These are phyloP conservation scores for Murina feae DNA, from an alignment of 2,113 vertebrate species.

Conservation along the genomic window DNA sequence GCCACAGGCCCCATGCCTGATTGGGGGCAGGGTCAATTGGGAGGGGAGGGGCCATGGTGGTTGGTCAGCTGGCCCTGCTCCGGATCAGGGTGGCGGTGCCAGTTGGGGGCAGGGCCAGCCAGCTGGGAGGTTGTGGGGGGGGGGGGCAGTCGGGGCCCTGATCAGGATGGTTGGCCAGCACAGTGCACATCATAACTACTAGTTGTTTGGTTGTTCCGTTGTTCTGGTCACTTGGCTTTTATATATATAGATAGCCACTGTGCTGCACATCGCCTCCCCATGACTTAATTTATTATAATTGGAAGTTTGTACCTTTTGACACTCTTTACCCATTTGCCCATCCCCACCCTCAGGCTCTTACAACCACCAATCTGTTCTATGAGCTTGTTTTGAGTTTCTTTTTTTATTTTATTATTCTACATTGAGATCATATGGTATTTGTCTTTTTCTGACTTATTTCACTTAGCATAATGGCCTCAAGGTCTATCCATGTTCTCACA, in stretches of 20 bases:
- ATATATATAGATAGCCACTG: neutral
- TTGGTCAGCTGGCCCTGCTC: too few relatives aligned
- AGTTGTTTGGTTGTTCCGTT: too few relatives aligned
- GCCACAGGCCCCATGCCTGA: too few relatives aligned
- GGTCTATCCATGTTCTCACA: neutral
- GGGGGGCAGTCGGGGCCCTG: too few relatives aligned
- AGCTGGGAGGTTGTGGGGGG: too few relatives aligned
- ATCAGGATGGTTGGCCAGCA: too few relatives aligned
- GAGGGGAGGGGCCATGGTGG: too few relatives aligned
- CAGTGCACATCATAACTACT: too few relatives aligned
- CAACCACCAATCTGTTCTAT: neutral
- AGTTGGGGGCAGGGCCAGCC: too few relatives aligned
- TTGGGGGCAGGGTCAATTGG: too few relatives aligned
- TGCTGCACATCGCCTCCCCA: neutral
- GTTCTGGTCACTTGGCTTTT: too few relatives aligned
- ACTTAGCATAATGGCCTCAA: neutral
- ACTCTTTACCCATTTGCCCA: neutral
- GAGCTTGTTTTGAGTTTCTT: neutral
- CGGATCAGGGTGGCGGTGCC: too few relatives aligned
- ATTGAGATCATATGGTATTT: neutral
- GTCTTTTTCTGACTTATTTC: neutral
- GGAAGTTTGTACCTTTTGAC: neutral
- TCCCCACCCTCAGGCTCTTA: neutral
- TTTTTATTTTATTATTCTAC: neutral
- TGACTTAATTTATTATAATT: neutral